Evolutionary conservation across 2,888 invertebrate species (phyloP), one percentile per base, ranked within the genome.

Genomic region (Drosophila nr. fundita): DNA sequence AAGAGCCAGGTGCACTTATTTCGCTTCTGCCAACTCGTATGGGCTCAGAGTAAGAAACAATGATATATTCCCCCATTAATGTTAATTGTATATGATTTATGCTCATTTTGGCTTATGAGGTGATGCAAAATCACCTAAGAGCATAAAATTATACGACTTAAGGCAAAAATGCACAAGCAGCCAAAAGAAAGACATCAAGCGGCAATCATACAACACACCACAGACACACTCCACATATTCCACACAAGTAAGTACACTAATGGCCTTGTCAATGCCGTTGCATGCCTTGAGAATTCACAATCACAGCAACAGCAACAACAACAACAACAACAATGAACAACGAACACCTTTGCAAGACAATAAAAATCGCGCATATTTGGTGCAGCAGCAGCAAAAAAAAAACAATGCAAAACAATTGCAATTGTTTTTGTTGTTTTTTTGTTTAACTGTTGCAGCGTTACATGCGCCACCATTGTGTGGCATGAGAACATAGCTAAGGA

Each of bases 211-310:
- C 57, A 55, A 34, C 15, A 53, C 18, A 53, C 21, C 42, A 27
- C 11, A 32, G 10, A 21, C 40, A 34, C 32, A 66, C 50, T 48
- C 34, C 69, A 62, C 3, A 73, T 54, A 62, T 55, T n/a, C 60
- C 68, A 48, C 18, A 48, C 45, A 61, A n/a, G 32, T 74, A 52
- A 65, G 40, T 69, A 61, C 68, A 57, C 77, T 63, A 64, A 71
- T 84, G 85, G 84, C 84, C 84, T 84, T 84, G 84, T 78, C 84
- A 84, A 84, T 84, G 84, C 84, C 84, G 84, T 73, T 73, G 75
- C 79, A 74, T 73, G 79, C 73, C 73, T 59, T 73, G 79, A 73
- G 83, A 82, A 82, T 67, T 76, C 63, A 77, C 77, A 78, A 76
- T 78, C 76, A 54, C 77, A 75, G 27, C 68, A 69, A 49, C 59